phyloP scores from a whole-genome alignment of 1,140 invertebrate species.

The Hycleus cichorii region DNA sequence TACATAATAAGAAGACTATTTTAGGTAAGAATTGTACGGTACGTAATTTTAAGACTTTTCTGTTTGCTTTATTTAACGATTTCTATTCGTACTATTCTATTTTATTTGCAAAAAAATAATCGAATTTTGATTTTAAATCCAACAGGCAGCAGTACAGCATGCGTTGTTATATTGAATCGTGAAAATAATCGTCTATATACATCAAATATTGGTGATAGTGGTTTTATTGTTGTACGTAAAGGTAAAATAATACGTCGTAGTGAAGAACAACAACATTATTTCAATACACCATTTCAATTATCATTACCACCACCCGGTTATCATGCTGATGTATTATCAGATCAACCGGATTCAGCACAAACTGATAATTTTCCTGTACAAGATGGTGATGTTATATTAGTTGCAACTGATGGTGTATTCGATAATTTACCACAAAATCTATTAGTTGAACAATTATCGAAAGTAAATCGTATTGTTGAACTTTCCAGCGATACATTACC shows the following conservation, averaged over 20 bases:
- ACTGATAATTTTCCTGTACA: slow-evolving; percentile 85
- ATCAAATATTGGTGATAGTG: slow-evolving; percentile 98
- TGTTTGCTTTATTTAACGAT: neutral
- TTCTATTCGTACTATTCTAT: too few relatives aligned
- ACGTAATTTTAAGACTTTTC: neutral
- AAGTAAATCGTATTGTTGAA: slow-evolving; percentile 36
- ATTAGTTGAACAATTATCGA: slow-evolving; percentile 71
- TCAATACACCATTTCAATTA: slow-evolving; percentile 96
- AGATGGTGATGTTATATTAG: slow-evolving; percentile 90
- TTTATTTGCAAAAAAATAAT: too few relatives aligned
- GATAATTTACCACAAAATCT: slow-evolving; percentile 92
- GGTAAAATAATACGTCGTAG: slow-evolving; percentile 84
- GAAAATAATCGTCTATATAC: slow-evolving; percentile 85
- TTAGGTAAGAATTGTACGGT: slow-evolving; percentile 55
- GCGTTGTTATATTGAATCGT: slow-evolving; percentile 86
- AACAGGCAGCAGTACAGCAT: slow-evolving; percentile 92
- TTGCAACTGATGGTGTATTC: slow-evolving; percentile 96
- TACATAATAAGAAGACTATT: slow-evolving; percentile 86
- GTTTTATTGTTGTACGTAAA: slow-evolving; percentile 85
- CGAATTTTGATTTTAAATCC: too few relatives aligned
- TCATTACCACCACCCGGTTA: slow-evolving; percentile 86
- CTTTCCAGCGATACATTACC: too few relatives aligned
- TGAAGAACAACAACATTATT: slow-evolving; percentile 96
- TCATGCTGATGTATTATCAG: slow-evolving; percentile 74
- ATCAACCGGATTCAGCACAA: slow-evolving; percentile 87